phyloP scores from a whole-genome alignment of 2,113 vertebrate species.

The Centropristis striata region DNA sequence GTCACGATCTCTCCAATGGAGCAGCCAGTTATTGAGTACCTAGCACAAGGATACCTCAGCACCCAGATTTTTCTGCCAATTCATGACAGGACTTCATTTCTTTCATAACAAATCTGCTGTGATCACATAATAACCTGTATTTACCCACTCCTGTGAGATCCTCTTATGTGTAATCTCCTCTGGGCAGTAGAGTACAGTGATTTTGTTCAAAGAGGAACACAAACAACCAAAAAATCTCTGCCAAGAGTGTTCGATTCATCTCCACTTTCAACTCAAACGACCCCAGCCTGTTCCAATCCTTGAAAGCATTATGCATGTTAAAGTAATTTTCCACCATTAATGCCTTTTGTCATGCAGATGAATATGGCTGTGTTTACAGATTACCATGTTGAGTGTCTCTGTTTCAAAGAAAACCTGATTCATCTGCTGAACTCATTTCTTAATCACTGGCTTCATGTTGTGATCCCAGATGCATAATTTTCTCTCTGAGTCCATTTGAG shows the following conservation, averaged over 20 bases:
- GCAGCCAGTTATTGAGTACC: neutral
- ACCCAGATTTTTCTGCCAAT: neutral
- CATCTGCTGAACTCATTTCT: neutral
- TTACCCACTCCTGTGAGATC: slow-evolving; percentile 21
- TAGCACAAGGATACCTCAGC: neutral
- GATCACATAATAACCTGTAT: slow-evolving; percentile 5
- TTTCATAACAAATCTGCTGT: neutral
- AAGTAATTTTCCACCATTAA: neutral
- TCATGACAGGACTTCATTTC: neutral
- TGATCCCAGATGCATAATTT: neutral
- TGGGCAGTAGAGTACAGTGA: neutral
- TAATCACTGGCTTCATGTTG: neutral
- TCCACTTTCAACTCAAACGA: neutral
- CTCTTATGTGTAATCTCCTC: neutral
- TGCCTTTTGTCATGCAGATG: neutral
- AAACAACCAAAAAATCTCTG: neutral
- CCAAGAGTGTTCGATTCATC: neutral
- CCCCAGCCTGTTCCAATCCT: neutral
- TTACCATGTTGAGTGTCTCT: neutral
- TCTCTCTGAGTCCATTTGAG: neutral
- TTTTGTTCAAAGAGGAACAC: slow-evolving; percentile 29
- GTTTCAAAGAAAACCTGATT: neutral
- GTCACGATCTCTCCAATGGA: neutral
- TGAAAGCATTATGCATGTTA: neutral
- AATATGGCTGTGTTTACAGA: neutral